Base-by-base conservation (phyloP, 2,113 vertebrate genomes). In the Hippocampus mohnikei region DNA sequence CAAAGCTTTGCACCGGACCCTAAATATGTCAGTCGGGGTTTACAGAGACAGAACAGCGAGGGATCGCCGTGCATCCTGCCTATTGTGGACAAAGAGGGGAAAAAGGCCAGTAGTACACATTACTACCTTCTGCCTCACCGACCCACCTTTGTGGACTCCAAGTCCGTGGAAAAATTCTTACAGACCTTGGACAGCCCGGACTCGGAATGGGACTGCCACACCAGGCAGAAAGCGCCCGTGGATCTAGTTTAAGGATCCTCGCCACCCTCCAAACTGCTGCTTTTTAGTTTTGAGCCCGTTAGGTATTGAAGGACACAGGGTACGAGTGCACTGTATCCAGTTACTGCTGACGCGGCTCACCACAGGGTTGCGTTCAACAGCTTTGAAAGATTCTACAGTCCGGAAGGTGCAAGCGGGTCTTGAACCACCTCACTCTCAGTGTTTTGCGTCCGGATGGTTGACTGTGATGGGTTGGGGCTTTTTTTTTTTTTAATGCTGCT, bases 1-100 rank as follows among this genome's bases (percentile, higher is more conserved):
- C 96, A 98, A 91, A 99, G 97, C 81, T 99, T 99, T 84, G 97
- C 97, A 67, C 96, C 97, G 0, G 93, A 99, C 75, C 96, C 96
- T 1, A 98, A 98, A 21, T 99, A 97, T 0, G 95, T 98, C 67
- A 96, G 95, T 85, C 96, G 95, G 74, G 91, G 93, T 61, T 91
- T 98, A 65, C 95, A 94, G 60, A 93, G 96, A 87, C 96, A 99
- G 91, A 92, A 94, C 75, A 96, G 96, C 3, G 96, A 98, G 71
- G 96, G 96, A 2, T 94, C 95, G 6, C 95, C 97, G 18, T 96
- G 96, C 87, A 99, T 99, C 85, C 92, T 98, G 74, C 97, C 97
- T 0, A 93, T 99, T 13, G 95, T 99, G 41, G 95, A 97, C 40
- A 65, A 65, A 81, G 93, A 96, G 0, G 97, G 97, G 41, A 90